Conservation (phyloP, 2,113 vertebrate species). For the Phoxinus phoxinus region DNA sequence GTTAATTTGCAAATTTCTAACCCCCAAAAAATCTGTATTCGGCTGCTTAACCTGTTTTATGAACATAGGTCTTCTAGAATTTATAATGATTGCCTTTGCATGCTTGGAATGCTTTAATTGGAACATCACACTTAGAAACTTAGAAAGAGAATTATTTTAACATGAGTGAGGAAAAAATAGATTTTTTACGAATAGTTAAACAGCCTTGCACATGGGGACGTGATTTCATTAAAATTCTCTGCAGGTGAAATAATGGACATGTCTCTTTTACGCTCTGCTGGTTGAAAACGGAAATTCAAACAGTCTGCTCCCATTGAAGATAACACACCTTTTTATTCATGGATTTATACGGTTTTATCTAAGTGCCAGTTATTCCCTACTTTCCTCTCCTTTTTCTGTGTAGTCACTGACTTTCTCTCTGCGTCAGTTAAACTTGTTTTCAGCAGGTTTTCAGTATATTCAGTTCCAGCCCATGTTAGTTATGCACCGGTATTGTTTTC, state of each 20-base stretch:
- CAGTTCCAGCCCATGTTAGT: not conserved
- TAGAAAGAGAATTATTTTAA: conserved; percentile 12
- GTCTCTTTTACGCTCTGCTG: conserved; percentile 27
- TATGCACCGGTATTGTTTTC: not conserved
- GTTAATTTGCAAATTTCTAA: not conserved
- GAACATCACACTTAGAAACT: conserved; percentile 1
- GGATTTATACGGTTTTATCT: conserved; percentile 29
- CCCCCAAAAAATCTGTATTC: not conserved
- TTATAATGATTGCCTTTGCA: not conserved
- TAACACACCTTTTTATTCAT: conserved; percentile 39
- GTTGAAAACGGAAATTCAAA: conserved; percentile 30
- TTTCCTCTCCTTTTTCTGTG: conserved; percentile 8
- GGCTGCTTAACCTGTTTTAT: not conserved
- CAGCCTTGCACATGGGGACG: conserved; percentile 13
- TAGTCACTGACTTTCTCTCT: not conserved
- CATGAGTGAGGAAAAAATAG: not conserved
- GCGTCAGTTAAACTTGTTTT: conserved; percentile 10
- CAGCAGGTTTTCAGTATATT: not conserved
- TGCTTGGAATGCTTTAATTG: conserved; percentile 30
- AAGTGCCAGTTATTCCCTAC: conserved; percentile 13
- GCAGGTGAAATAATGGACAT: conserved; percentile 28
- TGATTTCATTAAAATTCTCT: conserved; percentile 37
- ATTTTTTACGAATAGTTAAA: conserved; percentile 34
- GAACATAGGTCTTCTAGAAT: not conserved
- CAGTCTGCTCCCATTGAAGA: conserved; percentile 32